Evolutionary conservation across 2,113 vertebrate genomes (phyloP).

Genomic region (Larimichthys crocea): DNA sequence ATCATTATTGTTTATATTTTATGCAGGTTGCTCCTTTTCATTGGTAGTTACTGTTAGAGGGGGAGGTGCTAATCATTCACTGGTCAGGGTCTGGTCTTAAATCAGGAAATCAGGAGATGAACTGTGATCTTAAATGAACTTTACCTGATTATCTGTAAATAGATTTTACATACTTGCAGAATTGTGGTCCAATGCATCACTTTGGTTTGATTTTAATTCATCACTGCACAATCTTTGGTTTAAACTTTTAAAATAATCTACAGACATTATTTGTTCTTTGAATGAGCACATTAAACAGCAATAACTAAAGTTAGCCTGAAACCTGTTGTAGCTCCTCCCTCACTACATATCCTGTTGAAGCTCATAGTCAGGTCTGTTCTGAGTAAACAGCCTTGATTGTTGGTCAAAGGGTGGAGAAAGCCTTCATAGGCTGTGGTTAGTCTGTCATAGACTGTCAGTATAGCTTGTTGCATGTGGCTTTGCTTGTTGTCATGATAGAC

Average conservation of each 20-base stretch:
- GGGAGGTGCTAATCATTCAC: not conserved
- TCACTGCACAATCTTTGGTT: not conserved
- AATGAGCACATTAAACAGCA: not conserved
- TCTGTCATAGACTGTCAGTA: not conserved
- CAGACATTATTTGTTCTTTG: not conserved
- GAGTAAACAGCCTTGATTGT: conserved; percentile 8
- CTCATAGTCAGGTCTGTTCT: not conserved
- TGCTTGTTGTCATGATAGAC: not conserved
- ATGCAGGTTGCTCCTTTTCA: no score
- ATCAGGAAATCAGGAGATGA: not conserved
- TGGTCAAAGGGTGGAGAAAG: conserved; percentile 5
- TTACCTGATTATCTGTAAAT: no score
- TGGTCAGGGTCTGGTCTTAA: no score
- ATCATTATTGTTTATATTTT: no score
- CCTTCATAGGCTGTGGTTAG: no score
- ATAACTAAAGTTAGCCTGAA: not conserved
- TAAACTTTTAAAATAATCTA: not conserved
- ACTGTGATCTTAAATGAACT: no score
- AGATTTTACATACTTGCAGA: no score
- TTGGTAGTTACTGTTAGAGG: no score
- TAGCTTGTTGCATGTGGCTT: conserved; percentile 1
- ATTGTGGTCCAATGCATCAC: no score
- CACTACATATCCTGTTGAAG: conserved; percentile 20
- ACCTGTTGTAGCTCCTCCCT: not conserved
- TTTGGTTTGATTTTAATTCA: not conserved